Percentiles rank a stretch among this genome's conserved stretches.
Conservation (phyloP, 2,797 vertebrate genomes). For the Acanthis flammea region DNA sequence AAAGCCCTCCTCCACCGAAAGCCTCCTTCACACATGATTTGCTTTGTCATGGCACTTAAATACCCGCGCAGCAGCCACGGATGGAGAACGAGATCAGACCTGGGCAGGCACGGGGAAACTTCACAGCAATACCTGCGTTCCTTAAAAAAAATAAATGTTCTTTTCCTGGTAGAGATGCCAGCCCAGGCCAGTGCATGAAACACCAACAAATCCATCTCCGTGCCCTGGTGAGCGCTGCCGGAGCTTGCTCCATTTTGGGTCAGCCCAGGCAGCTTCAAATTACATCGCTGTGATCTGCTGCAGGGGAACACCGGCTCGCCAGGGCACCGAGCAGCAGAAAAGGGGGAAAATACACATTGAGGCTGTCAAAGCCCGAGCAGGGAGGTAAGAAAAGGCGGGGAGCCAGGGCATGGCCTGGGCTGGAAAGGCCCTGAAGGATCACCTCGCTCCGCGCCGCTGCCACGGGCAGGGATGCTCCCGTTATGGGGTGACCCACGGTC, state of each 20-base stretch:
- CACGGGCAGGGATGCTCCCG: background rate
- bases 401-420: accelerated
- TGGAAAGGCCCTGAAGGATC: background rate
- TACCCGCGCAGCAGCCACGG: background rate
- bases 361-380: background rate
- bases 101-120: background rate
- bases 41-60: conserved; percentile 59
- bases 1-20: background rate
- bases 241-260: conserved; percentile 34
- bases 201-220: background rate
- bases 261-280: background rate
- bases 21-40: background rate
- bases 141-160: background rate
- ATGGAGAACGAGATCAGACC: background rate
- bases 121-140: background rate
- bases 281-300: background rate
- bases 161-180: background rate
- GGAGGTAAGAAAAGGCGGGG: accelerated
- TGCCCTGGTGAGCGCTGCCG: background rate
- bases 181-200: background rate
- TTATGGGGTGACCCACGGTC: accelerated
- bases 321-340: background rate
- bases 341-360: accelerated
- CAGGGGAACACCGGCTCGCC: background rate
- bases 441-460: accelerated